Conservation (phyloP, 2,888 invertebrate species). For the Anoncus sp. region DNA sequence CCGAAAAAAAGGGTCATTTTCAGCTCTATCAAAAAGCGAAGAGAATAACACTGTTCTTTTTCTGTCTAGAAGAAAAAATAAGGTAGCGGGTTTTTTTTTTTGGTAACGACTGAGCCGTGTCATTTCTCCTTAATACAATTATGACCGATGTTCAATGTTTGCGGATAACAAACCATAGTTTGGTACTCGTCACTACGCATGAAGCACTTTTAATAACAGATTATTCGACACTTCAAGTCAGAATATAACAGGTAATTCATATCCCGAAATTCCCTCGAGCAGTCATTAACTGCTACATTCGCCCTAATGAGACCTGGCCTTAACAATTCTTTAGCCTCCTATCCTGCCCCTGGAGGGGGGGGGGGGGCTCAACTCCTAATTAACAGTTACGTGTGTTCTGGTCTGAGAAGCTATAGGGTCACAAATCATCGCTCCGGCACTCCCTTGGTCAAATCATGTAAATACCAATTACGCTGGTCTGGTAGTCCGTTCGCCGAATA, state of each 20-base stretch:
- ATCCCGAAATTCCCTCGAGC: not conserved
- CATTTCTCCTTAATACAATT: not conserved
- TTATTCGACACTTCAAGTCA: not conserved
- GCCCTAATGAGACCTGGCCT: not conserved
- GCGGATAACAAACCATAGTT: not conserved
- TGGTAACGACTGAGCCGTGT: too few species aligned
- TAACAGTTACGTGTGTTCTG: slow-evolving; percentile 75
- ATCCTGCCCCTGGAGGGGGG: slow-evolving; percentile 1
- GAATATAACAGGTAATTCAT: not conserved
- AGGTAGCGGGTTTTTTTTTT: too few species aligned
- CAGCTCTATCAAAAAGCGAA: too few species aligned
- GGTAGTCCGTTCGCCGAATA: slow-evolving; percentile 26
- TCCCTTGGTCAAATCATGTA: slow-evolving; percentile 70
- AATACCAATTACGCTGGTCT: slow-evolving; percentile 77
- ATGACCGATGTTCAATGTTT: too few species aligned
- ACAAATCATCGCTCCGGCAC: slow-evolving; percentile 74
- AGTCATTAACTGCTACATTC: not conserved
- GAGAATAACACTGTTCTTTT: too few species aligned
- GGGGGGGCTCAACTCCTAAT: slow-evolving; percentile 73
- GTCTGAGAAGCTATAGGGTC: slow-evolving; percentile 74
- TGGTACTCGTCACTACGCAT: too few species aligned
- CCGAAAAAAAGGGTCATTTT: too few species aligned
- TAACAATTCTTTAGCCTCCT: slow-evolving; percentile 21
- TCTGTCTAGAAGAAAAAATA: too few species aligned
- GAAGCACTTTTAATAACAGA: not conserved